A percentile compares a stretch with the other conserved stretches of the same genome.
Evolutionary conservation across 2,888 invertebrate species (phyloP).

Genomic region (Petrolisthes manimaculis): DNA sequence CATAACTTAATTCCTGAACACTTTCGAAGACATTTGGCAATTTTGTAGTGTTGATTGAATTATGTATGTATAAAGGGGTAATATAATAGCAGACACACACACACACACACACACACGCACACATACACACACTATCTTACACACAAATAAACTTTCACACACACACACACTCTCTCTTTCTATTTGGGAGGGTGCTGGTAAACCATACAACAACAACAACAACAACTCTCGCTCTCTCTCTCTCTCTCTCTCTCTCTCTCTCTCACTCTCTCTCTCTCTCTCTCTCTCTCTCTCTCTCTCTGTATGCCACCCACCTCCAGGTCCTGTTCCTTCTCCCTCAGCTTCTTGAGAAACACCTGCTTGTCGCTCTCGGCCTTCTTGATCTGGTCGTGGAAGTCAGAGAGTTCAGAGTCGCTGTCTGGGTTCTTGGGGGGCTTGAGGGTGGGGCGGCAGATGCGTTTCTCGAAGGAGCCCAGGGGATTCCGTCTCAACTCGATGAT

Average conservation of each 20-base stretch:
- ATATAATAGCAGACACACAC: too few species aligned
- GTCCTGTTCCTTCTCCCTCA: constrained; percentile 59
- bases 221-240: background rate
- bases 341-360: constrained; percentile 43
- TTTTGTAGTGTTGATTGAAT: too few species aligned
- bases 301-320: constrained; percentile 42
- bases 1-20: too few species aligned
- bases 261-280: background rate
- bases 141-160: too few species aligned
- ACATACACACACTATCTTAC: too few species aligned
- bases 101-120: too few species aligned
- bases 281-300: constrained; percentile 1
- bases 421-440: constrained; percentile 61
- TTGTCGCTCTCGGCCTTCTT: constrained; percentile 63
- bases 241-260: background rate
- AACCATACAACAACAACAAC: too few species aligned
- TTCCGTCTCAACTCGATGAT: constrained; percentile 88
- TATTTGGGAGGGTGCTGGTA: too few species aligned
- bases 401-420: constrained; percentile 62
- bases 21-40: too few species aligned
- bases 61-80: too few species aligned
- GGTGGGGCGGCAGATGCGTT: constrained; percentile 68
- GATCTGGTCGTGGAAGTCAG: constrained; percentile 62
- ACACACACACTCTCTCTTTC: too few species aligned
- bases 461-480: constrained; percentile 86